These are phyloP conservation scores for Campaea margaritaria DNA, from an alignment of 2,888 invertebrate species.

Conservation along the genomic window DNA sequence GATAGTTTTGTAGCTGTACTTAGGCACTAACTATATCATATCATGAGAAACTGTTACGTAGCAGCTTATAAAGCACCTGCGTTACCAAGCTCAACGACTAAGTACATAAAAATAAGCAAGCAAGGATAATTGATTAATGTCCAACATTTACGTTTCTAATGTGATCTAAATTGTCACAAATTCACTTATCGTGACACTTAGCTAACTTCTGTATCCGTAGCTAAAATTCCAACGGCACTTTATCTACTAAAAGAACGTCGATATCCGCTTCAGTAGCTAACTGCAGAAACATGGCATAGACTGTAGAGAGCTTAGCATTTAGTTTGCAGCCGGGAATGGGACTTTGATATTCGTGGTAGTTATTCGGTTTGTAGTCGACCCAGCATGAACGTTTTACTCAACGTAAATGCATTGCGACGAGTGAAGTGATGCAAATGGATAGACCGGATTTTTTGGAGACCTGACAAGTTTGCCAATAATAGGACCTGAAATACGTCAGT, in stretches of 20 bases:
- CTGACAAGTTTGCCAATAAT: constrained; percentile 66
- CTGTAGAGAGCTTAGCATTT: constrained; percentile 9
- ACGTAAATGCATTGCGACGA: constrained; percentile 43
- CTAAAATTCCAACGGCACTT: constrained; percentile 5
- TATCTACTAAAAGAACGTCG: constrained; percentile 4
- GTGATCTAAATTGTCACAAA: too few species aligned
- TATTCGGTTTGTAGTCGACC: constrained; percentile 13
- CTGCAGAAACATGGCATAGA: constrained; percentile 1
- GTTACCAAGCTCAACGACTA: too few species aligned
- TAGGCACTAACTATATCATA: too few species aligned
- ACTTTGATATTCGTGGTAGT: constrained; percentile 24
- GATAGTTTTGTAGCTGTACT: neutral
- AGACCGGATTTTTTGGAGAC: constrained; percentile 37
- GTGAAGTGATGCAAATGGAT: constrained; percentile 50
- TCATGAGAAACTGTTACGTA: too few species aligned
- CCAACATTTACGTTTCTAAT: too few species aligned
- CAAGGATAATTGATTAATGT: neutral
- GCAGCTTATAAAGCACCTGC: too few species aligned
- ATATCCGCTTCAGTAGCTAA: constrained; percentile 8
- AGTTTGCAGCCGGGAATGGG: constrained; percentile 1
- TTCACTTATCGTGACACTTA: neutral
- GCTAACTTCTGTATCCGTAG: neutral
- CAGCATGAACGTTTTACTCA: constrained; percentile 38
- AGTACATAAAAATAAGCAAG: too few species aligned
- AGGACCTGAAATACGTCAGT: constrained; percentile 57